Percentiles rank a stretch among this genome's conserved stretches.
phyloP scores from a whole-genome alignment of 2,113 vertebrate genomes.

The Anser brachyrhynchus region DNA sequence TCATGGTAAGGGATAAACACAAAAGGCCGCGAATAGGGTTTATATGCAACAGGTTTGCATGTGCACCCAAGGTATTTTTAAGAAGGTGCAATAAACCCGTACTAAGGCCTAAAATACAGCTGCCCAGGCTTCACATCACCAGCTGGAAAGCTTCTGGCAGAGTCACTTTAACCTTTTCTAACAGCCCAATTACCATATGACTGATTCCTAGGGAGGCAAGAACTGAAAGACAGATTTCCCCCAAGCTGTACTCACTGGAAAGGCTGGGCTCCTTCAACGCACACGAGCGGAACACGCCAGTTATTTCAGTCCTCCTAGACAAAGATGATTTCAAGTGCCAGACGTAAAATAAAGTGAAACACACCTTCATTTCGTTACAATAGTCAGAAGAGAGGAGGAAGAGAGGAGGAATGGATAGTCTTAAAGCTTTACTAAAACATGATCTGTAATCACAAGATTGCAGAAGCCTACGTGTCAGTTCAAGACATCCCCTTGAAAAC shows the following conservation, averaged over 20 bases:
- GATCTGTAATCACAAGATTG: neutral
- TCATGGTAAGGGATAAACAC: neutral
- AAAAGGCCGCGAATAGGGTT: neutral
- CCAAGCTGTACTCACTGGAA: neutral
- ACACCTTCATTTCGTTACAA: neutral
- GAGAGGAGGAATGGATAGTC: neutral
- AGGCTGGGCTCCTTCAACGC: neutral
- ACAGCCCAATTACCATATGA: neutral
- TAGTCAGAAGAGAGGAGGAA: neutral
- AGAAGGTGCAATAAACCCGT: neutral
- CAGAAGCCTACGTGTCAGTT: neutral
- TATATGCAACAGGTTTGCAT: neutral
- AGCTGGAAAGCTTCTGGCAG: neutral
- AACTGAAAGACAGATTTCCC: neutral
- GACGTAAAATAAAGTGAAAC: slow-evolving; percentile 19
- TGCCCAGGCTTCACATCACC: neutral
- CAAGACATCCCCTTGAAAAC: neutral
- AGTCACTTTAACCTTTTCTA: neutral
- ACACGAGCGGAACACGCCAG: neutral
- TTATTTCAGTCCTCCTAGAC: neutral
- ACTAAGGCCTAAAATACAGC: neutral
- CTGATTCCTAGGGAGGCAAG: neutral
- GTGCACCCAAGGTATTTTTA: neutral
- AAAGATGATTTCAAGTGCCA: slow-evolving; percentile 2
- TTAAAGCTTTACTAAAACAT: neutral